A percentile compares a stretch with the other conserved stretches of the same genome.
Evolutionary conservation across 2,797 vertebrate genomes (phyloP).

Genomic region (Lutra lutra): DNA sequence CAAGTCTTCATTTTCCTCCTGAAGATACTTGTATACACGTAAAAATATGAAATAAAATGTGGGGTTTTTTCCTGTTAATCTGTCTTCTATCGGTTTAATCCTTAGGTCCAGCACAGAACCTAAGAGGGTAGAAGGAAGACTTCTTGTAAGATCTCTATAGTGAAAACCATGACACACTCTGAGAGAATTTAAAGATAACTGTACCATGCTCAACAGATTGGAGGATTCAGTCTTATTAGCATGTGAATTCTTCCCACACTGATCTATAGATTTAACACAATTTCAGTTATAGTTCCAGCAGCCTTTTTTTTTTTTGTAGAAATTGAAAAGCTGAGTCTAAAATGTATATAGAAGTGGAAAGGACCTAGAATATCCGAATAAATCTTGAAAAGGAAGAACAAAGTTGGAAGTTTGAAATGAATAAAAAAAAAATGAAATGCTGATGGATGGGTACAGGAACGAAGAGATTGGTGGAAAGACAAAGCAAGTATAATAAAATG

Average conservation of each 20-base stretch:
- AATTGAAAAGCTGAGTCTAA: neutral
- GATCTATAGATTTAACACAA: neutral
- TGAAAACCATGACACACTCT: slow-evolving; percentile 8
- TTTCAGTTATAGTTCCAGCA: neutral
- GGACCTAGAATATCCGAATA: neutral
- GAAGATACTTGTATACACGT: neutral
- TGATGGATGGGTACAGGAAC: neutral
- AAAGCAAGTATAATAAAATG: neutral
- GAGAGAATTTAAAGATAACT: slow-evolving; percentile 5
- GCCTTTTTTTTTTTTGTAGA: neutral
- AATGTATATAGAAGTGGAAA: neutral
- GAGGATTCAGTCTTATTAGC: neutral
- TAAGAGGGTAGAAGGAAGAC: neutral
- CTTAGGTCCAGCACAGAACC: neutral
- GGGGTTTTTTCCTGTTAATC: neutral
- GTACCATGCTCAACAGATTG: neutral
- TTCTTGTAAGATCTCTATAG: neutral
- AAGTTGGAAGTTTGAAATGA: neutral
- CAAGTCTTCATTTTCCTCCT: neutral
- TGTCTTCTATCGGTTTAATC: neutral
- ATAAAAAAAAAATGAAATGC: neutral
- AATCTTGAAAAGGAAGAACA: neutral
- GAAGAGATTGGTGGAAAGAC: neutral
- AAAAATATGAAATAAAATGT: slow-evolving; percentile 12
- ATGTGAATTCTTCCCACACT: neutral